phyloP scores from a whole-genome alignment of 2,797 vertebrate genomes.

The Hephaestus fuliginosus region DNA sequence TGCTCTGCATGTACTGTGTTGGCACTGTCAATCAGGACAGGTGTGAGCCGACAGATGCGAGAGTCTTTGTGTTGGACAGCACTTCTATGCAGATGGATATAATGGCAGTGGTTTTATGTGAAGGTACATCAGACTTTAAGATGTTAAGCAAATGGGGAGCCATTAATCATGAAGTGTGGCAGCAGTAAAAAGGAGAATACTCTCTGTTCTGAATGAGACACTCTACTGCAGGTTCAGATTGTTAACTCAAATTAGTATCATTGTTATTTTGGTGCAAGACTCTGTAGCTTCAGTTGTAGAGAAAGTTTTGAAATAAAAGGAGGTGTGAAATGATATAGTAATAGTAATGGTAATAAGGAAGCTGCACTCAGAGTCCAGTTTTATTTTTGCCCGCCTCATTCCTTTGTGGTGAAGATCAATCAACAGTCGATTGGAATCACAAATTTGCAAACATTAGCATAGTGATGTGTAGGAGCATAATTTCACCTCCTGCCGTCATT shows the following conservation, averaged over 20 bases:
- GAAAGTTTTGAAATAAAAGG: neutral
- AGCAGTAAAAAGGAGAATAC: neutral
- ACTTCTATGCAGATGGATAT: neutral
- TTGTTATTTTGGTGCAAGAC: conserved; percentile 27
- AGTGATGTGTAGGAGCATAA: neutral
- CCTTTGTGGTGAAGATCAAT: conserved; percentile 24
- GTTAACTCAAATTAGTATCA: conserved; percentile 41
- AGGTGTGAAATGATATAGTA: conserved; percentile 13
- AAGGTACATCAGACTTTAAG: conserved; percentile 14
- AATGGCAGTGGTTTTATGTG: conserved; percentile 12
- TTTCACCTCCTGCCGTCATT: conserved; percentile 12
- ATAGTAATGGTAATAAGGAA: neutral
- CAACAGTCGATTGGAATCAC: neutral
- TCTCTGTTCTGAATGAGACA: conserved; percentile 24
- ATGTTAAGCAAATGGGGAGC: conserved; percentile 6
- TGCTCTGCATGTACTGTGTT: conserved; percentile 1
- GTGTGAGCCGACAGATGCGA: neutral
- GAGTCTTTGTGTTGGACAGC: neutral
- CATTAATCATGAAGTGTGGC: conserved; percentile 26
- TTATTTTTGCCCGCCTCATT: neutral
- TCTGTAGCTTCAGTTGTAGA: neutral
- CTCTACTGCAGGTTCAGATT: conserved; percentile 19
- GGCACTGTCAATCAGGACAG: neutral
- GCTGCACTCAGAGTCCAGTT: neutral
- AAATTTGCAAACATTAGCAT: conserved; percentile 17